Conservation (phyloP, 2,888 invertebrate species). For the Coecobrya sp. region DNA sequence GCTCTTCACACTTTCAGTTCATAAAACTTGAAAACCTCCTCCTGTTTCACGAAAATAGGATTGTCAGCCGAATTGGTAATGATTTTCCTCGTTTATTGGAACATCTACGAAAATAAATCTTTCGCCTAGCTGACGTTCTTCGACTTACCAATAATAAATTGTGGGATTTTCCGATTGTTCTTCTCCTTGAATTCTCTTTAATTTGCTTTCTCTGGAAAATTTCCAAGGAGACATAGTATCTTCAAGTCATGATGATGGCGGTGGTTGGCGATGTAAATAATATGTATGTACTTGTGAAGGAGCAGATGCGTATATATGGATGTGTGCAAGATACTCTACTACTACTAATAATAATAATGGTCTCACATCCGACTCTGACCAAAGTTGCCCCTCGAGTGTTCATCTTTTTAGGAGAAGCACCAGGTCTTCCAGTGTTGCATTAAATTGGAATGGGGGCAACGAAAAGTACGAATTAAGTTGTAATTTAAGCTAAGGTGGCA, state of each 20-base stretch:
- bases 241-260: background rate
- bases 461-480: slow-evolving; percentile 20
- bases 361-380: slow-evolving; percentile 21
- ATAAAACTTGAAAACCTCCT: slow-evolving; percentile 73
- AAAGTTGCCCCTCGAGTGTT: slow-evolving; percentile 35
- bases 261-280: slow-evolving; percentile 21
- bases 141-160: slow-evolving; percentile 81
- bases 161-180: slow-evolving; percentile 77
- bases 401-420: background rate
- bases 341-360: background rate
- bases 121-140: slow-evolving; percentile 77
- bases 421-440: background rate
- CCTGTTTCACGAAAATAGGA: slow-evolving; percentile 76
- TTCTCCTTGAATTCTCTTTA: slow-evolving; percentile 76
- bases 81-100: slow-evolving; percentile 81
- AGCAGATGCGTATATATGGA: slow-evolving; percentile 8
- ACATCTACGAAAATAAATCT: slow-evolving; percentile 77
- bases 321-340: slow-evolving; percentile 12
- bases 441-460: background rate
- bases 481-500: background rate
- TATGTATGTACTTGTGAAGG: slow-evolving; percentile 33
- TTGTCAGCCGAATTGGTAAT: slow-evolving; percentile 79
- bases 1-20: slow-evolving; percentile 79
- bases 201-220: slow-evolving; percentile 79
- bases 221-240: slow-evolving; percentile 59